Evolutionary conservation across 2,888 invertebrate genomes (phyloP).

Genomic region (Schizaphis graminum): DNA sequence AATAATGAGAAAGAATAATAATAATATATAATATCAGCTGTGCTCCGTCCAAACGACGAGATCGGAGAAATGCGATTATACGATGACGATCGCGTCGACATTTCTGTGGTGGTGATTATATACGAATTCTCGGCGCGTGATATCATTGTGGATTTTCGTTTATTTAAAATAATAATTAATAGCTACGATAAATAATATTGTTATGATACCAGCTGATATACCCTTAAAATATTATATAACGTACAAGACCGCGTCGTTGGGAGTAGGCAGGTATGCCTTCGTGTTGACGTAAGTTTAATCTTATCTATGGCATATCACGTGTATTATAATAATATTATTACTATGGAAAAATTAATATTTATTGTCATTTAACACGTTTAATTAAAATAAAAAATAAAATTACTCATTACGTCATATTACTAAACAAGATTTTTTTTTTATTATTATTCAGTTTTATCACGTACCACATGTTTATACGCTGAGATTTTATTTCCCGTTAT

Average conservation of each 20-base stretch:
- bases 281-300: not conserved
- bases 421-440: not conserved
- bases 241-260: not conserved
- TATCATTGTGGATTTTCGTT: not conserved
- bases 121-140: not conserved
- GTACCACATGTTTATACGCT: not conserved
- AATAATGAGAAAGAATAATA: not conserved
- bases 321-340: not conserved
- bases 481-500: not conserved
- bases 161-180: not conserved
- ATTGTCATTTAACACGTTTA: not conserved
- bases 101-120: not conserved
- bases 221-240: not conserved
- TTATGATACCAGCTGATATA: not conserved
- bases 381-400: not conserved
- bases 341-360: not conserved
- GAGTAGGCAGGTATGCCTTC: not conserved
- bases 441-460: not conserved
- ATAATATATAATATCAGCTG: not conserved
- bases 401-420: not conserved
- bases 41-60: not conserved
- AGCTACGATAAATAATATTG: not conserved
- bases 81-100: not conserved
- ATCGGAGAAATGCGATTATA: not conserved
- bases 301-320: not conserved